These are phyloP conservation scores for Sus scrofa DNA, from an alignment of 2,113 vertebrate species.

Conservation along the genomic window DNA sequence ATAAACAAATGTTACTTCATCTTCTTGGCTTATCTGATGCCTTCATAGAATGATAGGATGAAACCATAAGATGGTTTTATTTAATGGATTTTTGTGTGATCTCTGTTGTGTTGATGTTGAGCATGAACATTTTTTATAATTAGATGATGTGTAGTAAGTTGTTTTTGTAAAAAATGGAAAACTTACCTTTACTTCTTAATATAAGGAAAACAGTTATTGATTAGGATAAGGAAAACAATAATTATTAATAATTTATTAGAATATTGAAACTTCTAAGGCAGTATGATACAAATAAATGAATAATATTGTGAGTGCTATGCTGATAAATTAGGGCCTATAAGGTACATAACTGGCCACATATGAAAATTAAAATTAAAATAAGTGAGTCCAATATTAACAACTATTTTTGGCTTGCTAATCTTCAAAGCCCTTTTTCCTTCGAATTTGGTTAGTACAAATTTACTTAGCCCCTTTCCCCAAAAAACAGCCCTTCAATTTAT, in stretches of 20 bases:
- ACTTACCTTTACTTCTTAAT: not conserved
- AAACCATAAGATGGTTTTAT: not conserved
- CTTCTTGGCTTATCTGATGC: not conserved
- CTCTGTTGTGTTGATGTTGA: not conserved
- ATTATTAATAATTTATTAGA: not conserved
- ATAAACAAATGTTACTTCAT: not conserved
- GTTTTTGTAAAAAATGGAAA: slow-evolving; percentile 26
- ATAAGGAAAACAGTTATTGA: too few relatives aligned
- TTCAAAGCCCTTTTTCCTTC: not conserved
- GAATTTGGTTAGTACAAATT: not conserved
- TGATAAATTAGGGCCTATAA: not conserved
- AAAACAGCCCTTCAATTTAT: not conserved
- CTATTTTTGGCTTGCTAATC: not conserved
- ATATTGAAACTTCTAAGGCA: not conserved
- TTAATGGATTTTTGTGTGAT: not conserved
- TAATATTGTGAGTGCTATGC: not conserved
- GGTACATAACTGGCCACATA: not conserved
- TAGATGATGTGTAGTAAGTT: not conserved
- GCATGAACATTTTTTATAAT: not conserved
- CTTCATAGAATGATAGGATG: not conserved
- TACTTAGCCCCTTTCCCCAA: not conserved
- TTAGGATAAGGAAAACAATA: too few relatives aligned
- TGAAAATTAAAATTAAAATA: slow-evolving; percentile 3
- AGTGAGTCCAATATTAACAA: not conserved
- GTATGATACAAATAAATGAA: not conserved